phyloP scores from a whole-genome alignment of 2,888 invertebrate genomes.

The Acanthosoma haemorrhoidale region DNA sequence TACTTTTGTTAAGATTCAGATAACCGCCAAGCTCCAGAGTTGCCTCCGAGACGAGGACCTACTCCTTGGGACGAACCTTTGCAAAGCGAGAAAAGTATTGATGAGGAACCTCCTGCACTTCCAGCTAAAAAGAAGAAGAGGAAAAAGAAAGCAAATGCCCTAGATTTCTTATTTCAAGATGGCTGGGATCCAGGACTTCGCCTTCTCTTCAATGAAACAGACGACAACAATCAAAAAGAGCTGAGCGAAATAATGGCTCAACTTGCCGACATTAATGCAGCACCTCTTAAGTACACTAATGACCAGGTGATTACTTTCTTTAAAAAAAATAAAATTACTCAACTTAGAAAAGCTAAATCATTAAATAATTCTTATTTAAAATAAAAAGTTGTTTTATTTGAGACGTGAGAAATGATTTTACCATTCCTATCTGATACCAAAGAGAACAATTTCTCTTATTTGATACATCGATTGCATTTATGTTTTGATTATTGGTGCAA shows the following conservation, averaged over 20 bases:
- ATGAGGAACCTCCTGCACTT: conserved; percentile 35
- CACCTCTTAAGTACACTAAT: conserved; percentile 15
- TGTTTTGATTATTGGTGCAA: too few species aligned
- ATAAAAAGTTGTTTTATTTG: too few species aligned
- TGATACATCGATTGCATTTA: too few species aligned
- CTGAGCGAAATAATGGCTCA: conserved; percentile 28
- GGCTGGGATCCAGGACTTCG: conserved; percentile 24
- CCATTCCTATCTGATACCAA: too few species aligned
- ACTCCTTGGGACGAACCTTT: conserved; percentile 21
- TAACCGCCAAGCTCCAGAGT: not conserved
- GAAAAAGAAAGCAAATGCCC: conserved; percentile 22
- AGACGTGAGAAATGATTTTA: too few species aligned
- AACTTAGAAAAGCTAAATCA: too few species aligned
- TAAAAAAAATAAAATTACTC: too few species aligned
- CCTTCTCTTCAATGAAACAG: conserved; percentile 23
- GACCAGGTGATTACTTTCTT: not conserved
- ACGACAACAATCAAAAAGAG: conserved; percentile 31
- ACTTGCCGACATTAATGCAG: conserved; percentile 34
- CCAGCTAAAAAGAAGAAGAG: conserved; percentile 35
- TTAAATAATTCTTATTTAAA: too few species aligned
- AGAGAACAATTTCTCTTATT: too few species aligned
- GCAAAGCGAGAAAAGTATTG: not conserved
- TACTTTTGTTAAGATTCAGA: not conserved
- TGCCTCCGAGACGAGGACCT: conserved; percentile 11
- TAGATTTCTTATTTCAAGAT: conserved; percentile 33